Base-by-base conservation (phyloP, 2,797 vertebrate genomes). In the Tenualosa ilisha region DNA sequence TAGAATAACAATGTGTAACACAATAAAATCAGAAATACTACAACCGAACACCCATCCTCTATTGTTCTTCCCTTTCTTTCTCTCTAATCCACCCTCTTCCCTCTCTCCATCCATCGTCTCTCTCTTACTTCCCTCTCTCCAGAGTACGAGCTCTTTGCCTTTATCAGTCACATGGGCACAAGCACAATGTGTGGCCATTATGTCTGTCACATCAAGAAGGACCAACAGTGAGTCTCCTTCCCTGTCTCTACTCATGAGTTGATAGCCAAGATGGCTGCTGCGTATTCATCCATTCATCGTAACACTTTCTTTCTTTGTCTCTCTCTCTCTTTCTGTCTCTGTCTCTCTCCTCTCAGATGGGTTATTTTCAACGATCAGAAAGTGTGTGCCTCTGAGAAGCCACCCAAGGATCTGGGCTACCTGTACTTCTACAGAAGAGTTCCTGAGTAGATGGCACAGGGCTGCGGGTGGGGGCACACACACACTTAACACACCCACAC, bases 141-240 rank as follows among this genome's bases (percentile, higher is more conserved):
- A 99, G 98, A 98, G 85, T 99, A 99, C 83, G 97, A 98, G 95
- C 95, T 99, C 86, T 98, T 99, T 94, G 98, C 98, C 24, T 99
- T 99, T 94, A 96, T 99, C 95, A 99, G 98, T 92, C 98, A 99
- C 95, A 99, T 99, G 98, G 98, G 98, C 89, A 97, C 97, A 13
- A 99, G 98, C 3, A 99, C 98, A 68, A 99, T 99, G 98, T 99
- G 98, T 43, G 98, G 98, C 86, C 98, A 99, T 94, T 99, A 99
- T 0, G 98, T 99, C 91, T 99, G 98, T 93, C 98, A 99, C 94
- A 99, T 99, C 95, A 99, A 98, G 95, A 99, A 99, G 93, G 97
- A 99, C 83, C 97, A 97, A 91, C 97, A 98, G 98, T 99, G 91
- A 96, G 97, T 94, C 83, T 2, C 72, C 40, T 7, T 63, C 37